A percentile compares a stretch with the other conserved stretches of the same genome.
These are phyloP conservation scores for Delichon dasypus DNA, from an alignment of 2,797 vertebrate species.

Conservation along the genomic window DNA sequence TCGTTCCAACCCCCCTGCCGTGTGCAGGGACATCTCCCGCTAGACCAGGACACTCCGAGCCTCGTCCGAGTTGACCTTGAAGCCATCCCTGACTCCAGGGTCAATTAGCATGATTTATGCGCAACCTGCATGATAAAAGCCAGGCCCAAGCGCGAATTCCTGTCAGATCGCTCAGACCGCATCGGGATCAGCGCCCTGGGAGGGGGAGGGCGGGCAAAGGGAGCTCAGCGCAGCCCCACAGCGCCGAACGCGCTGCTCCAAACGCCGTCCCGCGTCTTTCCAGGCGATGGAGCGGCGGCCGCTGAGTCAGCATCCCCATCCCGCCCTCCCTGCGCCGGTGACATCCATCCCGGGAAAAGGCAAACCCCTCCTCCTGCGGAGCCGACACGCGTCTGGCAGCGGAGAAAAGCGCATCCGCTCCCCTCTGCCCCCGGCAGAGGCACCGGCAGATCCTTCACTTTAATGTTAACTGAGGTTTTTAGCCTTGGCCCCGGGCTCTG, in stretches of 20 bases:
- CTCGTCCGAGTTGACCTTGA: neutral
- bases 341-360: neutral
- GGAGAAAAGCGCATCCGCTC: neutral
- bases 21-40: neutral
- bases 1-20: neutral
- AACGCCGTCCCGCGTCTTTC: neutral
- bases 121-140: neutral
- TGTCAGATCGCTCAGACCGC: neutral
- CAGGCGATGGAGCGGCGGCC: rapidly evolving
- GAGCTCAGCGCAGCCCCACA: neutral
- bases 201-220: rapidly evolving
- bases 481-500: constrained; percentile 42
- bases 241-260: rapidly evolving
- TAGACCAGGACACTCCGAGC: neutral
- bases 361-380: neutral
- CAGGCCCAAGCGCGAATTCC: neutral
- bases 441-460: constrained; percentile 57
- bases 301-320: constrained; percentile 44
- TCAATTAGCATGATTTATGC: neutral
- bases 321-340: neutral
- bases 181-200: neutral
- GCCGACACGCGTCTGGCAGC: neutral
- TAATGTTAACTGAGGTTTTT: constrained; percentile 47
- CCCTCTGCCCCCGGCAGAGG: neutral
- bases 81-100: neutral